Evolutionary conservation across 92 coral and sea anemone species (phyloP).

Genomic region (Heliopora coerulea): DNA sequence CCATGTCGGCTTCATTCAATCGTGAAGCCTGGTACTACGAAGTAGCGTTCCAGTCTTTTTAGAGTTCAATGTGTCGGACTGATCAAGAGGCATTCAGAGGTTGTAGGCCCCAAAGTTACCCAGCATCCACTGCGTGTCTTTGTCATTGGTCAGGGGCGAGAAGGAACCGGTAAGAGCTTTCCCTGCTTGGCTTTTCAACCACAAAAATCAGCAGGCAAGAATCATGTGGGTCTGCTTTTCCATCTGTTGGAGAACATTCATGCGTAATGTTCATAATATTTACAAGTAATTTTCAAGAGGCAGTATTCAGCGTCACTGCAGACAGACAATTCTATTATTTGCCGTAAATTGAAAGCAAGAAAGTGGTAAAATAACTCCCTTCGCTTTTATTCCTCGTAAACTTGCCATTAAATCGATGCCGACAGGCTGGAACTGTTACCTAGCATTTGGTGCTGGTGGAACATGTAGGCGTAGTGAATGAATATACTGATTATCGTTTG

Average conservation of each 20-base stretch:
- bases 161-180: not conserved
- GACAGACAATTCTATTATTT: conserved; percentile 7
- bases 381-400: conserved; percentile 6
- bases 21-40: too few relatives aligned
- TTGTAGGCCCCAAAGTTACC: too few relatives aligned
- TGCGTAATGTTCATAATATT: conserved; percentile 5
- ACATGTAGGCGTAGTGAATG: conserved; percentile 19
- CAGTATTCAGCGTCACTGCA: conserved; percentile 11
- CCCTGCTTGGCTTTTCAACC: conserved; percentile 12
- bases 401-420: conserved; percentile 26
- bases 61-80: too few relatives aligned
- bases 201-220: conserved; percentile 23
- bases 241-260: conserved; percentile 11
- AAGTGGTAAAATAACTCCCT: conserved; percentile 4
- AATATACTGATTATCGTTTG: conserved; percentile 28
- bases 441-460: conserved; percentile 18
- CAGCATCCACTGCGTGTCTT: conserved; percentile 37
- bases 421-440: conserved; percentile 38
- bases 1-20: too few relatives aligned
- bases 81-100: too few relatives aligned
- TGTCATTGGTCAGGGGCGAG: conserved; percentile 1
- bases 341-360: conserved; percentile 19
- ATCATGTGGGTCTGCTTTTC: conserved; percentile 45
- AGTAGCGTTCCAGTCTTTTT: too few relatives aligned
- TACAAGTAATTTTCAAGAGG: conserved; percentile 8